phyloP scores from a whole-genome alignment of 2,888 invertebrate species.

The Trichogramma evanescens region DNA sequence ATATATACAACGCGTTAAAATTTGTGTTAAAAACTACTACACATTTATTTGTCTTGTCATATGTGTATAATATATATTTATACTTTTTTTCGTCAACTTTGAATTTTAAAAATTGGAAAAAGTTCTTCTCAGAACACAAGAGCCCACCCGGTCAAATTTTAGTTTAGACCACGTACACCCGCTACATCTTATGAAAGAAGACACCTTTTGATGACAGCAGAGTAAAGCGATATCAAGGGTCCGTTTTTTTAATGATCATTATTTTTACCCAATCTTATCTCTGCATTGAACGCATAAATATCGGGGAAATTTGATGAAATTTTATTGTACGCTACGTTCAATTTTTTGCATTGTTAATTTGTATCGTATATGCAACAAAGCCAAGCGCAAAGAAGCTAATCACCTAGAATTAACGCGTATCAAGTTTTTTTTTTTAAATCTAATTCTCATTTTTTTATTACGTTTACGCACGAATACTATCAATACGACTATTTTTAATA shows the following conservation, averaged over 20 bases:
- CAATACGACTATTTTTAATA: conserved; percentile 24
- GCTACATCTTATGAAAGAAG: conserved; percentile 26
- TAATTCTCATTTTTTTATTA: conserved; percentile 14
- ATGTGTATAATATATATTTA: conserved; percentile 28
- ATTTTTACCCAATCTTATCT: too few species aligned
- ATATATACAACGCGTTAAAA: conserved; percentile 41
- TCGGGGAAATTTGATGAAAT: too few species aligned
- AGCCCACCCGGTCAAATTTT: conserved; percentile 21
- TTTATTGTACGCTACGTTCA: too few species aligned
- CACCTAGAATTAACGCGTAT: too few species aligned
- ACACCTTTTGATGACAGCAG: conserved; percentile 27
- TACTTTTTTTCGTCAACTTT: conserved; percentile 29
- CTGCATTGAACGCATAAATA: too few species aligned
- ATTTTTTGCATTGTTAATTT: too few species aligned
- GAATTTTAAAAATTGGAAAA: conserved; percentile 37
- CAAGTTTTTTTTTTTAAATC: background rate
- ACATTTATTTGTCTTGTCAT: conserved; percentile 34
- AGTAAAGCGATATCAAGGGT: conserved; percentile 21
- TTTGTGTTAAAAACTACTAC: conserved; percentile 43
- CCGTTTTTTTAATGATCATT: background rate
- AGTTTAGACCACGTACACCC: conserved; percentile 9
- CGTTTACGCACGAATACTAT: conserved; percentile 27
- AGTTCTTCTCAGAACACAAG: conserved; percentile 39
- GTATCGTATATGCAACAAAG: too few species aligned
- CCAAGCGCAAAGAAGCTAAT: too few species aligned